A percentile compares a stretch with the other conserved stretches of the same genome.
Conservation (phyloP, 2,888 invertebrate genomes). For the Ormyrus rosae region DNA sequence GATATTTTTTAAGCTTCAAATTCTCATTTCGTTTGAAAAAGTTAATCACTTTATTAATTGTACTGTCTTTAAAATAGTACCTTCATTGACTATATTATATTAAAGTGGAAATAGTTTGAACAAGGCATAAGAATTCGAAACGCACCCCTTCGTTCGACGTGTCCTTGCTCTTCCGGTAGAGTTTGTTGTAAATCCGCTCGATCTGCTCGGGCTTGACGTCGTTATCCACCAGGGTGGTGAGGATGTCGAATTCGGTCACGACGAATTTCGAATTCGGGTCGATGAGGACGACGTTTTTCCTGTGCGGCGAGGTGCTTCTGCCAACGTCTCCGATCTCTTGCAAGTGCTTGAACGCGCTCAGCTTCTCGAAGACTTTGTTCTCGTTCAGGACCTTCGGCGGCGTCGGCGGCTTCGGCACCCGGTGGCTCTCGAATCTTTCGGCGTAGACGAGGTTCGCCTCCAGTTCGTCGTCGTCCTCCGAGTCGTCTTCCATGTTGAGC, state of each 20-base stretch:
- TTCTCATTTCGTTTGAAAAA: too few relatives aligned
- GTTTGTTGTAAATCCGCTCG: conserved; percentile 65
- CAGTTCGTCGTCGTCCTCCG: conserved; percentile 65
- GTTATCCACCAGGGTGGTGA: conserved; percentile 68
- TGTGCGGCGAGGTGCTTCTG: background rate
- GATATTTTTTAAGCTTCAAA: too few relatives aligned
- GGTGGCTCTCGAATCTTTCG: conserved; percentile 50
- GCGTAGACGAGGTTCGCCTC: conserved; percentile 45
- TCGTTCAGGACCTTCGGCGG: conserved; percentile 66
- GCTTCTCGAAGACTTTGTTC: conserved; percentile 63
- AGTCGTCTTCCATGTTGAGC: conserved; percentile 72
- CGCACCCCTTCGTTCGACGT: conserved; percentile 47
- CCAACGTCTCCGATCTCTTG: conserved; percentile 17
- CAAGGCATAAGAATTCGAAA: background rate
- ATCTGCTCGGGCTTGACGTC: conserved; percentile 67
- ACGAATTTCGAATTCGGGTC: conserved; percentile 69
- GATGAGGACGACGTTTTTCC: conserved; percentile 62
- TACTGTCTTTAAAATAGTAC: too few relatives aligned
- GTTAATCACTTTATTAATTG: too few relatives aligned
- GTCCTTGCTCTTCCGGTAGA: conserved; percentile 65
- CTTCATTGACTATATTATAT: too few relatives aligned
- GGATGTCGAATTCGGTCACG: conserved; percentile 67
- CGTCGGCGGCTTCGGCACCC: conserved; percentile 65
- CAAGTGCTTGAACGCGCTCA: conserved; percentile 40
- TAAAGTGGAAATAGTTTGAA: too few relatives aligned